phyloP scores from a whole-genome alignment of 2,797 vertebrate species.

The Sebastes vulpes region DNA sequence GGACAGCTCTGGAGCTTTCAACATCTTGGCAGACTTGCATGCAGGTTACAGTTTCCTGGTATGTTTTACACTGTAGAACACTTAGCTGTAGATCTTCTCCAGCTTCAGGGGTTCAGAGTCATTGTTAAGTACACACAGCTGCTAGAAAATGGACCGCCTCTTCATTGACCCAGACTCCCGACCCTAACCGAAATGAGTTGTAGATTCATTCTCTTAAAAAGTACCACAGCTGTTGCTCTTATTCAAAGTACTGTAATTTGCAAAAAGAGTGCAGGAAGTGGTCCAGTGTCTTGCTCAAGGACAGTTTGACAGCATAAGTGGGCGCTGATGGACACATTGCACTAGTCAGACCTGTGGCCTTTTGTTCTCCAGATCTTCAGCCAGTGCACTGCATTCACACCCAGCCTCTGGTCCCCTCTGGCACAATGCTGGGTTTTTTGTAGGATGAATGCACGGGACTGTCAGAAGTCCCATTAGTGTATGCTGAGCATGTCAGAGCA shows the following conservation, averaged over 20 bases:
- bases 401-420: slow-evolving; percentile 51
- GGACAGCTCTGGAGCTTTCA: slow-evolving; percentile 65
- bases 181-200: slow-evolving; percentile 33
- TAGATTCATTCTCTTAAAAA: slow-evolving; percentile 30
- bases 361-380: slow-evolving; percentile 43
- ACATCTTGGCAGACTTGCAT: not conserved
- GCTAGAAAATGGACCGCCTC: slow-evolving; percentile 43
- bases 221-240: slow-evolving; percentile 55
- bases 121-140: slow-evolving; percentile 51
- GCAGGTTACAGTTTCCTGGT: slow-evolving; percentile 18
- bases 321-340: slow-evolving; percentile 55
- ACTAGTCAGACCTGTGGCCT: slow-evolving; percentile 59
- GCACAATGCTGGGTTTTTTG: slow-evolving; percentile 57
- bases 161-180: slow-evolving; percentile 25
- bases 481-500: slow-evolving; percentile 74
- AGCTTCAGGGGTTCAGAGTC: slow-evolving; percentile 31
- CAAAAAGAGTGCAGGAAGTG: slow-evolving; percentile 42
- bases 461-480: slow-evolving; percentile 82
- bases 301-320: slow-evolving; percentile 48
- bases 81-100: slow-evolving; percentile 28
- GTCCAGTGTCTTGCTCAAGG: slow-evolving; percentile 30
- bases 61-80: slow-evolving; percentile 3
- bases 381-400: slow-evolving; percentile 50
- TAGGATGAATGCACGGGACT: slow-evolving; percentile 75
- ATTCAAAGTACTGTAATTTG: slow-evolving; percentile 59